Conservation (phyloP, 2,797 vertebrate species). For the Arrhamphus sclerolepis region DNA sequence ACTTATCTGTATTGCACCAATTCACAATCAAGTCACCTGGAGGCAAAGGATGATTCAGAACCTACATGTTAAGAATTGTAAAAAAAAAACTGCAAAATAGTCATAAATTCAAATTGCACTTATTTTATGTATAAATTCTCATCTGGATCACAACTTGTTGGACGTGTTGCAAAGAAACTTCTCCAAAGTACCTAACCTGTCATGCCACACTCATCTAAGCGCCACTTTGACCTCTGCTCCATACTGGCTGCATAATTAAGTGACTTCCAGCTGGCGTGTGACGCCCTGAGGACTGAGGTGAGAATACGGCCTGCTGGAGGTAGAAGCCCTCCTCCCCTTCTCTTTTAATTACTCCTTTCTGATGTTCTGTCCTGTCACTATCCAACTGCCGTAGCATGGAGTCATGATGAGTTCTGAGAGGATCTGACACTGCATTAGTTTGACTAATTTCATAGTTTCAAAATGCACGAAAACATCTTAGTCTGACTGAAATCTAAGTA, state of each 20-base stretch:
- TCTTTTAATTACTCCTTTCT: conserved; percentile 13
- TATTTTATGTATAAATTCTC: conserved; percentile 2
- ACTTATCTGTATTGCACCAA: too few species aligned
- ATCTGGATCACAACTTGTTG: not conserved
- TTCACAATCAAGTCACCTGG: too few species aligned
- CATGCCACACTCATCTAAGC: conserved; percentile 25
- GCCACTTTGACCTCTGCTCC: conserved; percentile 61
- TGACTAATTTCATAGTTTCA: too few species aligned
- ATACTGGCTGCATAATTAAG: conserved; percentile 67
- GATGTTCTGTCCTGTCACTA: conserved; percentile 14
- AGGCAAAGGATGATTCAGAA: too few species aligned
- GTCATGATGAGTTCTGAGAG: conserved; percentile 56
- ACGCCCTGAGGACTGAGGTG: conserved; percentile 64
- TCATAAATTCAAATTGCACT: too few species aligned
- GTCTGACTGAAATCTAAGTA: too few species aligned
- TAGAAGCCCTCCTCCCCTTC: conserved; percentile 2
- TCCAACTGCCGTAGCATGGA: conserved; percentile 45
- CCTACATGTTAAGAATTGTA: too few species aligned
- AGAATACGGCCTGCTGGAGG: conserved; percentile 63
- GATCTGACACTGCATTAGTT: conserved; percentile 47
- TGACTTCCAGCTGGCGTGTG: conserved; percentile 72
- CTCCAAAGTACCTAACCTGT: conserved; percentile 43
- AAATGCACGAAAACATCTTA: too few species aligned
- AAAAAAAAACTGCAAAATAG: too few species aligned
- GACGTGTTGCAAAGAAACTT: conserved; percentile 30